Base-by-base conservation (phyloP, 30 jellyfish, hydroid and myxozoan species). In the Hydra vulgaris region DNA sequence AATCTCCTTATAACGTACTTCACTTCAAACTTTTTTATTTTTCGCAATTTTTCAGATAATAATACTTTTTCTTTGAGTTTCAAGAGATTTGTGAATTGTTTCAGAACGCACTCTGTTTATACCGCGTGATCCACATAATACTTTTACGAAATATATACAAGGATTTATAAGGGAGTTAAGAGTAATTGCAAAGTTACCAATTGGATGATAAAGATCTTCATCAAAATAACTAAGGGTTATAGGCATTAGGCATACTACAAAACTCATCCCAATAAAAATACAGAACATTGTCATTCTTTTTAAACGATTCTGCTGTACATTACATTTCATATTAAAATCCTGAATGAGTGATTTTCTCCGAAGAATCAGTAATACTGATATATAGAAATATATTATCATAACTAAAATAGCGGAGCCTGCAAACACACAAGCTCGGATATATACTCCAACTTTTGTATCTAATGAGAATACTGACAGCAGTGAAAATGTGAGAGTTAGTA, bases 81-180 rank as follows among this genome's bases (percentile, higher is more conserved):
- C n/a, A n/a, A n/a, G n/a, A n/a, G n/a, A n/a, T n/a, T n/a, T n/a
- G n/a, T 79, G 83, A 18, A n/a, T 54, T 8, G 86, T 79, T 25
- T 79, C 86, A 25, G 86, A 80, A 19, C 87, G 83, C 25, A n/a
- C 18, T 80, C 87, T 25, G 25, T 82, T 80, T 12, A 80, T 27
- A 22, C 26, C 66, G 18, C 87, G 84, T 23, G 82, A 22, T 18
- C 66, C 87, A 27, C 23, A 80, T 24, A 61, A 55, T 20, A 80
- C 87, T 25, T 80, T 80, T 25, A 66, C 68, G 72, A 80, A 80
- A 70, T 80, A 80, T 70, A 80, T 66, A 68, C 83, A 80, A 23
- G 87, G 87, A 68, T 80, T 80, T 15, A 80, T 66, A 26, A 80
- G 54, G 1, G 83, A 80, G 26, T 80, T 80, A 27, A 80, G 70